Evolutionary conservation across 2,888 invertebrate genomes (phyloP).

Genomic region (Macropis europaea): DNA sequence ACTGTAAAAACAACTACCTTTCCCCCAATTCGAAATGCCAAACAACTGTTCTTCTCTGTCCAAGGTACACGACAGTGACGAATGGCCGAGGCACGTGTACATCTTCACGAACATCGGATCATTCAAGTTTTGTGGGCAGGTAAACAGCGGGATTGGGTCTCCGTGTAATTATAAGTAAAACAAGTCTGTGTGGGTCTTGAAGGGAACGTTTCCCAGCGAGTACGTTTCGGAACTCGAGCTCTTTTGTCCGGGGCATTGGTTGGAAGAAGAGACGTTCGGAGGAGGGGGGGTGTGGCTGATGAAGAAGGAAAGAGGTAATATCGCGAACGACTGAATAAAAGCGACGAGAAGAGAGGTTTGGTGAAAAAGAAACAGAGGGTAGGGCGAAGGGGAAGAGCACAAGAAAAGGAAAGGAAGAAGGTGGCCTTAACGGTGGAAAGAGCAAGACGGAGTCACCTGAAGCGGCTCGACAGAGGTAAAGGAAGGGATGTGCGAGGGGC

Average conservation of each 20-base stretch:
- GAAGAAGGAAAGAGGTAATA: constrained; percentile 33
- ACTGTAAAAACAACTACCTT: too few relatives aligned
- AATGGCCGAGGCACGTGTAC: constrained; percentile 12
- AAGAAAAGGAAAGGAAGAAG: constrained; percentile 17
- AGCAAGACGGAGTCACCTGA: constrained; percentile 26
- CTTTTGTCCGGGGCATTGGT: constrained; percentile 47
- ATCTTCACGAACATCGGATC: constrained; percentile 7
- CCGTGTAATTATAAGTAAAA: constrained; percentile 55
- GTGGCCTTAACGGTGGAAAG: neutral
- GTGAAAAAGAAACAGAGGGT: neutral
- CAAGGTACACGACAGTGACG: too few relatives aligned
- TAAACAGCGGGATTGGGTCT: constrained; percentile 44
- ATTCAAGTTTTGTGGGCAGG: constrained; percentile 23
- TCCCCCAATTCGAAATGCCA: too few relatives aligned
- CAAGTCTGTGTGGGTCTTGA: constrained; percentile 26
- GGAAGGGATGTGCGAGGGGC: constrained; percentile 43
- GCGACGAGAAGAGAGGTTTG: constrained; percentile 25
- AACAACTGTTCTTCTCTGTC: too few relatives aligned
- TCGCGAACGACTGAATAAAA: constrained; percentile 44
- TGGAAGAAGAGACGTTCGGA: constrained; percentile 17
- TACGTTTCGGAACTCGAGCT: constrained; percentile 41
- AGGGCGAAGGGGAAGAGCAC: neutral
- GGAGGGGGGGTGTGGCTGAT: constrained; percentile 17
- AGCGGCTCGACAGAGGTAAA: constrained; percentile 29
- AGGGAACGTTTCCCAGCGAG: constrained; percentile 19